Evolutionary conservation across 2,888 invertebrate genomes (phyloP), one percentile per base, ranked within the genome.

Genomic region (Brachynemurus nebulosus): DNA sequence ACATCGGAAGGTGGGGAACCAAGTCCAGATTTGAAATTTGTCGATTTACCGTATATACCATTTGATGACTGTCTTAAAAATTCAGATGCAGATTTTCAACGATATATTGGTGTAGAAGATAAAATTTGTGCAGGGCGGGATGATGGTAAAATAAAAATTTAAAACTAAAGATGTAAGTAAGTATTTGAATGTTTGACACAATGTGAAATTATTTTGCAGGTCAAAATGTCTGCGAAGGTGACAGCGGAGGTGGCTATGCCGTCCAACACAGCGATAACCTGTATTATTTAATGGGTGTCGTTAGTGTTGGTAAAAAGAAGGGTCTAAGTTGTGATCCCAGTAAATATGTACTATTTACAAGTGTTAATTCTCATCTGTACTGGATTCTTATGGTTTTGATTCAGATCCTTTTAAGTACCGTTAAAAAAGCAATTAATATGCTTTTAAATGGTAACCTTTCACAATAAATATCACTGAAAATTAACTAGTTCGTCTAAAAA

Each of bases 81-180:
- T n/a, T n/a, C n/a, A n/a, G n/a, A n/a, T n/a, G n/a, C n/a, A n/a
- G n/a, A n/a, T n/a, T n/a, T 54, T 37, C 30, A 45, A 14, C 12
- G 34, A 2, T 51, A 45, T 34, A 44, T 55, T 8, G n/a, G n/a
- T 17, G 52, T 52, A 3, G 37, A 37, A 12, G 55, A 55, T 43
- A 54, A 55, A 44, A 51, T 54, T 45, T 55, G 55, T 34, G 53
- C 55, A 4, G 53, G 53, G 8, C 45, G 46, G 9, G 18, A 40
- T 8, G 48, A 44, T 33, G 53, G 53, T 52, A 34, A 17, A 3
- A n/a, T 5, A n/a, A 12, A 4, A 12, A 9, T 4, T 17, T n/a
- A 17, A 9, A 42, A 7, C 14, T 21, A 23, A 21, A 40, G 18
- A 33, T 14, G n/a, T n/a, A n/a, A n/a, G 16, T 33, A 6, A 4